Evolutionary conservation across 2,888 invertebrate species (phyloP).

Genomic region (Ctena decussata): DNA sequence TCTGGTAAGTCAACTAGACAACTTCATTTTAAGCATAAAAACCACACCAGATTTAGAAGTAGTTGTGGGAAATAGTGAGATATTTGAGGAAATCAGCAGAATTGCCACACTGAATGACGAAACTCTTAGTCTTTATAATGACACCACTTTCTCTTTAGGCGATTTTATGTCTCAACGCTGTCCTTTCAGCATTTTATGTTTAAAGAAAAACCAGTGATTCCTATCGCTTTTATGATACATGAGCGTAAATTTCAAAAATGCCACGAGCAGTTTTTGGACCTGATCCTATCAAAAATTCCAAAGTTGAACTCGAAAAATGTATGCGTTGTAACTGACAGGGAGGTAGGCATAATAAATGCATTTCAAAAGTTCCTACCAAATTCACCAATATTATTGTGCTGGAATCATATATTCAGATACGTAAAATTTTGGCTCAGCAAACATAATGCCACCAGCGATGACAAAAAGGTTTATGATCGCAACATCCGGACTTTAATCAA

Average conservation of each 20-base stretch:
- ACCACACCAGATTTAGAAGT: slow-evolving; percentile 49
- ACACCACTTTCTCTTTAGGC: slow-evolving; percentile 40
- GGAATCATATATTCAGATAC: slow-evolving; percentile 52
- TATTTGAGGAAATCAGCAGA: slow-evolving; percentile 39
- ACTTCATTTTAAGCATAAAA: slow-evolving; percentile 42
- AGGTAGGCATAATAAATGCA: slow-evolving; percentile 40
- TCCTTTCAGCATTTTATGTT: slow-evolving; percentile 42
- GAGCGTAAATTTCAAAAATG: slow-evolving; percentile 47
- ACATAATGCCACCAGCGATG: slow-evolving; percentile 33
- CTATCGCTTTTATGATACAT: slow-evolving; percentile 43
- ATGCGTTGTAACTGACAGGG: slow-evolving; percentile 41
- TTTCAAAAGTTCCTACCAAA: slow-evolving; percentile 23
- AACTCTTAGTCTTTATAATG: slow-evolving; percentile 27
- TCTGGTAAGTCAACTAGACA: slow-evolving; percentile 30
- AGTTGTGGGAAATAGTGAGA: slow-evolving; percentile 29
- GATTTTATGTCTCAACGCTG: slow-evolving; percentile 30
- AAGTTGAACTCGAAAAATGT: slow-evolving; percentile 17
- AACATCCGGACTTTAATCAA: slow-evolving; percentile 19
- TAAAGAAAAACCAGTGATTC: slow-evolving; percentile 40
- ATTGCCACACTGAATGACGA: slow-evolving; percentile 27
- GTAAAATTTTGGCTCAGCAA: slow-evolving; percentile 43
- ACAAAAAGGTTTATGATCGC: slow-evolving; percentile 34
- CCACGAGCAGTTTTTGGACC: slow-evolving; percentile 41
- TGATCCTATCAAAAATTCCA: slow-evolving; percentile 25
- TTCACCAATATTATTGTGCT: slow-evolving; percentile 23